phyloP scores from a whole-genome alignment of 2,888 invertebrate genomes.

The Drosophila maculinotata region DNA sequence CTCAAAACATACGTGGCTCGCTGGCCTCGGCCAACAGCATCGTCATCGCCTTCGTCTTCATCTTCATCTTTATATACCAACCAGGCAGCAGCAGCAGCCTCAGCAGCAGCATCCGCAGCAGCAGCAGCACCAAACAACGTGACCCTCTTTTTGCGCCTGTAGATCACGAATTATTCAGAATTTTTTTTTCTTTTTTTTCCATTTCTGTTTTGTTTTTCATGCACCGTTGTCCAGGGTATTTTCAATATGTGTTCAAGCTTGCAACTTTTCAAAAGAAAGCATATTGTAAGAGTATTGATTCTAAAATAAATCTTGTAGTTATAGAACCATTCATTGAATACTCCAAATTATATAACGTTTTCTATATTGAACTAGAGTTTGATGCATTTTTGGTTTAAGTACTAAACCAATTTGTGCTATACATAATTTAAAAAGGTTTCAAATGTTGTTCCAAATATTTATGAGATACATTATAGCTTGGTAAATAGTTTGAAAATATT shows the following conservation, averaged over 20 bases:
- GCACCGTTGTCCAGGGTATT: conserved; percentile 22
- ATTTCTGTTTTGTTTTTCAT: conserved; percentile 35
- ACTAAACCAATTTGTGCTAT: too few relatives aligned
- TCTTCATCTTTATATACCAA: conserved; percentile 20
- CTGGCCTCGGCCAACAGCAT: conserved; percentile 58
- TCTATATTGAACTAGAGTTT: too few relatives aligned
- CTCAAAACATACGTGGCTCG: conserved; percentile 55
- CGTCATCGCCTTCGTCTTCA: conserved; percentile 52
- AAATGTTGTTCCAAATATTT: too few relatives aligned
- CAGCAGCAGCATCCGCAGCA: conserved; percentile 24
- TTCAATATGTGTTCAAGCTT: background rate
- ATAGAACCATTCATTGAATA: too few relatives aligned
- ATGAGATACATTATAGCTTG: too few relatives aligned
- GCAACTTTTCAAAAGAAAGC: background rate
- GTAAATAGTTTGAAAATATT: too few relatives aligned
- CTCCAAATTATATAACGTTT: too few relatives aligned
- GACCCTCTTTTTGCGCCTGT: conserved; percentile 84
- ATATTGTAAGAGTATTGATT: too few relatives aligned
- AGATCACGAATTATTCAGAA: conserved; percentile 83
- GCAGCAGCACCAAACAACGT: conserved; percentile 71
- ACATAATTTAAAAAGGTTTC: too few relatives aligned
- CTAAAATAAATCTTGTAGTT: too few relatives aligned
- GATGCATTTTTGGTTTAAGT: too few relatives aligned
- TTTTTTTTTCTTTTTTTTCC: conserved; percentile 54
- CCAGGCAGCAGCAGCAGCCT: conserved; percentile 11